phyloP scores from a whole-genome alignment of 2,113 vertebrate species.

The Bothrops jararaca region DNA sequence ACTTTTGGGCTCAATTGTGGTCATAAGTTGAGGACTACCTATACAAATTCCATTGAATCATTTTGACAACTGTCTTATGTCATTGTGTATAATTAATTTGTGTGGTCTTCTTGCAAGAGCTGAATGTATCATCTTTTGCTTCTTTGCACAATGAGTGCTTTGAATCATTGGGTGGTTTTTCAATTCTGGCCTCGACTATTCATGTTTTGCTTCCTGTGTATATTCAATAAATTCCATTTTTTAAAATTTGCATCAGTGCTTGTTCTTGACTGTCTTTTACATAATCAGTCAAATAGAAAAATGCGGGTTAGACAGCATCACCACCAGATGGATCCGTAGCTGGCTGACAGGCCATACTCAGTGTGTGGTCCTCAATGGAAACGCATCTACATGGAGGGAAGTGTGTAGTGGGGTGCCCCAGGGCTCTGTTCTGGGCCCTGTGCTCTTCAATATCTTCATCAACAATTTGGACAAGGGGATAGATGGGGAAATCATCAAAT shows the following conservation, averaged over 20 bases:
- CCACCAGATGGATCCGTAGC: too few relatives aligned
- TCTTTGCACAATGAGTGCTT: background rate
- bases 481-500: too few relatives aligned
- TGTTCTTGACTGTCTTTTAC: background rate
- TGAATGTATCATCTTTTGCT: background rate
- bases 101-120: background rate
- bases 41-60: background rate
- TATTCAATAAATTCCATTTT: background rate
- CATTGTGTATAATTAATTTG: background rate
- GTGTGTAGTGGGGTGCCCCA: too few relatives aligned
- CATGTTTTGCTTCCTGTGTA: background rate
- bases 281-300: background rate
- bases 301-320: too few relatives aligned
- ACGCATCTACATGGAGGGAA: too few relatives aligned
- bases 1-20: background rate
- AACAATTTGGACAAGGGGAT: too few relatives aligned
- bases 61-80: background rate
- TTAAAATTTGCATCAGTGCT: background rate
- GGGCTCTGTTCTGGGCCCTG: too few relatives aligned
- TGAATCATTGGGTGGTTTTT: background rate
- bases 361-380: too few relatives aligned
- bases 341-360: too few relatives aligned
- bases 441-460: too few relatives aligned
- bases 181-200: background rate
- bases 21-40: background rate